Evolutionary conservation across 2,888 invertebrate genomes (phyloP).

Genomic region (Hirtodrosophila confusa): DNA sequence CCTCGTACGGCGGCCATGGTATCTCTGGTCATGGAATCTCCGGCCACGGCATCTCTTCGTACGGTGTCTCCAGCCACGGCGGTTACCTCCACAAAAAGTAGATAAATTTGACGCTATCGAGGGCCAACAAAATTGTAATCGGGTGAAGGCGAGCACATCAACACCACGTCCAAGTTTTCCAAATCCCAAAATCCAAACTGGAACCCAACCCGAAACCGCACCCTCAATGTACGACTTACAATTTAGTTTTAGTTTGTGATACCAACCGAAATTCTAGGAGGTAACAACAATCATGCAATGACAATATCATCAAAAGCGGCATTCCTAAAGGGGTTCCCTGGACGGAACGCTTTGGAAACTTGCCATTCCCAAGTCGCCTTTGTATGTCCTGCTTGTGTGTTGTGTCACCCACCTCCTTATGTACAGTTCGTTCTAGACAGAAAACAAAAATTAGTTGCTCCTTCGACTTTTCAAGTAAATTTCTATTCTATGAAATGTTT

Average conservation of each 20-base stretch:
- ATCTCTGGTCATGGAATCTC: slow-evolving; percentile 27
- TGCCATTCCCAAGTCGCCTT: slow-evolving; percentile 53
- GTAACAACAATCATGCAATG: slow-evolving; percentile 43
- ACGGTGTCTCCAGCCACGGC: slow-evolving; percentile 48
- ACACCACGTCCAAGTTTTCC: slow-evolving; percentile 47
- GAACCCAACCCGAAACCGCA: slow-evolving; percentile 39
- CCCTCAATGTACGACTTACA: slow-evolving; percentile 78
- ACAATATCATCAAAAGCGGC: slow-evolving; percentile 38
- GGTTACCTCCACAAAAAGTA: slow-evolving; percentile 82
- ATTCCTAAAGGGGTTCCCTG: slow-evolving; percentile 23
- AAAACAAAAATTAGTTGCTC: slow-evolving; percentile 66
- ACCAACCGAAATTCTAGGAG: slow-evolving; percentile 78
- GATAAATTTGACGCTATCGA: slow-evolving; percentile 69
- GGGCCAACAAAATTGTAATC: slow-evolving; percentile 61
- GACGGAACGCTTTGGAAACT: slow-evolving; percentile 43
- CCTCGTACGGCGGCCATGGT: slow-evolving; percentile 32
- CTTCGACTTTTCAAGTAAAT: slow-evolving; percentile 72
- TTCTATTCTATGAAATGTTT: slow-evolving; percentile 81
- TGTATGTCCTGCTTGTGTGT: slow-evolving; percentile 36
- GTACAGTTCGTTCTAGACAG: slow-evolving; percentile 74
- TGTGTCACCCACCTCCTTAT: slow-evolving; percentile 49
- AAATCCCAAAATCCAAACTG: slow-evolving; percentile 36
- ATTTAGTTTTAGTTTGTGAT: slow-evolving; percentile 83
- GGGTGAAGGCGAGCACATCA: slow-evolving; percentile 68
- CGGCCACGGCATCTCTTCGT: slow-evolving; percentile 44